Base-by-base conservation (phyloP, 2,888 invertebrate species). In the Eristalis pertinax region DNA sequence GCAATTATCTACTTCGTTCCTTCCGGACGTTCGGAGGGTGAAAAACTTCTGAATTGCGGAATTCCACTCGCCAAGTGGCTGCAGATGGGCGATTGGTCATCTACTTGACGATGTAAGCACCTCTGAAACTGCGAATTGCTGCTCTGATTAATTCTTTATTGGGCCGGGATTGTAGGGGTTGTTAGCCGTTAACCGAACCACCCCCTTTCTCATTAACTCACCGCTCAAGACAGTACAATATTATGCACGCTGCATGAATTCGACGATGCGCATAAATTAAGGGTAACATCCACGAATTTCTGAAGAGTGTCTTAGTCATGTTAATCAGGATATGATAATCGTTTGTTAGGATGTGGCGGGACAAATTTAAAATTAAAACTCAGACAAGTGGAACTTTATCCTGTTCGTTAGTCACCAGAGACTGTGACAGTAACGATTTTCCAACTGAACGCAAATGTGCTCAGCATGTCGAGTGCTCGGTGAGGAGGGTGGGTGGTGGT, bases 261-360 rank as follows among this genome's bases (percentile, higher is more conserved):
- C 68, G 72, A 64, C 72, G 79, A 75, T 41, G 79, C 72, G 87
- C 84, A 84, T 87, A 76, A 84, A 69, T 87, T 84, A 80, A 76
- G 60, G 74, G 75, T 87, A 70, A 65, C 62, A 63, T 75, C 67
- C 56, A 63, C 50, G 60, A 84, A 77, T 73, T 13, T 78, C 77
- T 69, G 64, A 63, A n/a, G 70, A 83, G 87, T 87, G 84, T 87
- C 78, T 87, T 84, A 87, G 87, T 92, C 93, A 92, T 92, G 92
- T 92, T 92, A 92, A 92, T 92, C 93, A 92, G 92, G 92, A 92
- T 92, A 92, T 92, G 93, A 92, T 92, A 92, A 92, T 92, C 92
- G 92, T 92, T 92, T 92, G 92, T 91, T 84, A 84, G 87, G 35
- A 87, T 87, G 87, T 87, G 84, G 87, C 87, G 87, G 87, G 87